phyloP scores from a whole-genome alignment of 2,113 vertebrate genomes.

The Scartelaos histophorus region DNA sequence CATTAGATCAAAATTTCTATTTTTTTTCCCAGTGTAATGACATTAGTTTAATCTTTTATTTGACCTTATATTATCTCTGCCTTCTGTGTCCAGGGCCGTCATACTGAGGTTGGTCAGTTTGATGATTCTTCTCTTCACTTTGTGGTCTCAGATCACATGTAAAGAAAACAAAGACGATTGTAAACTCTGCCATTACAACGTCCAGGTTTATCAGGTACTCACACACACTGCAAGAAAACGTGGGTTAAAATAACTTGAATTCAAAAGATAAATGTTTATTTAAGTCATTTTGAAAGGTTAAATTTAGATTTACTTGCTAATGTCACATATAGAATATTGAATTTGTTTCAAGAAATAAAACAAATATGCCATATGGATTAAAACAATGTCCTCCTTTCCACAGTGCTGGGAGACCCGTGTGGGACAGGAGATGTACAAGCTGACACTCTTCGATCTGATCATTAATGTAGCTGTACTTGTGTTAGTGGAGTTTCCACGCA shows the following conservation, averaged over 20 bases:
- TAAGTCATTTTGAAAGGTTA: no score
- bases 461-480: slow-evolving; percentile 74
- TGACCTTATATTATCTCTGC: neutral
- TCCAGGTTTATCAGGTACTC: slow-evolving; percentile 74
- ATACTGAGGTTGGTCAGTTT: slow-evolving; percentile 82
- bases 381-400: neutral
- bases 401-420: slow-evolving; percentile 91
- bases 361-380: no score
- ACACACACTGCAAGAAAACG: neutral
- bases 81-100: slow-evolving; percentile 73
- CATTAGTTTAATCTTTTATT: neutral
- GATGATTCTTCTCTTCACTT: slow-evolving; percentile 76
- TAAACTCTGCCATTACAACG: slow-evolving; percentile 75
- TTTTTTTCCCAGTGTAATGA: neutral
- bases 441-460: slow-evolving; percentile 85
- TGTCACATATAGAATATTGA: no score
- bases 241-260: neutral
- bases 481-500: slow-evolving; percentile 85
- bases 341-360: no score
- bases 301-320: no score
- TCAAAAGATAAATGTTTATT: no score
- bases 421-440: slow-evolving; percentile 92
- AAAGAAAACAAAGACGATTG: slow-evolving; percentile 39
- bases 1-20: neutral
- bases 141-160: slow-evolving; percentile 86